These are phyloP conservation scores for Nerophis lumbriciformis DNA, from an alignment of 2,113 vertebrate species.

Conservation along the genomic window DNA sequence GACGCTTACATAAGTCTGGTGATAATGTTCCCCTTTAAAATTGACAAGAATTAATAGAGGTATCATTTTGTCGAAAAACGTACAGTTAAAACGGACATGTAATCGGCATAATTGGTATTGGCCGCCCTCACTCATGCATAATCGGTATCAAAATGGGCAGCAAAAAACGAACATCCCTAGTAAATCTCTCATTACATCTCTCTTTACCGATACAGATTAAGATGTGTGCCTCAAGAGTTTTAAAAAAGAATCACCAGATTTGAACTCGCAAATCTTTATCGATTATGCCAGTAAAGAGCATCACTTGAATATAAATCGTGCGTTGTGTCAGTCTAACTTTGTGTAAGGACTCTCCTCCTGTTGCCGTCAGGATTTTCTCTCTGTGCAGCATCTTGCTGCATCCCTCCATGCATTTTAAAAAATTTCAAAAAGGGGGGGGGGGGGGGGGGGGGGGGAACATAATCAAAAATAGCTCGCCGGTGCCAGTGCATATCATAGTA, in stretches of 20 bases:
- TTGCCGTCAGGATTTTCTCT: conserved; percentile 16
- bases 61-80: too few relatives aligned
- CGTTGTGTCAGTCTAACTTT: conserved; percentile 7
- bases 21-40: too few relatives aligned
- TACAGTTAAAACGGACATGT: too few relatives aligned
- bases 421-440: conserved; percentile 15
- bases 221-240: background rate
- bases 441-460: conserved; percentile 20
- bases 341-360: conserved; percentile 21
- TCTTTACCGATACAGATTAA: background rate
- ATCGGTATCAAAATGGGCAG: too few relatives aligned
- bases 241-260: background rate
- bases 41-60: too few relatives aligned
- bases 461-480: conserved; percentile 45
- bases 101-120: too few relatives aligned
- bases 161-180: too few relatives aligned
- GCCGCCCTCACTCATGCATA: too few relatives aligned
- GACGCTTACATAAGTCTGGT: too few relatives aligned
- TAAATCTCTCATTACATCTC: too few relatives aligned
- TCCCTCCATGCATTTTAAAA: conserved; percentile 55
- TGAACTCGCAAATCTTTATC: background rate
- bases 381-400: conserved; percentile 4
- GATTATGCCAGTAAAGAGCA: conserved; percentile 13
- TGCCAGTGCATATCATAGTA: conserved; percentile 11
- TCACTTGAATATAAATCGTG: conserved; percentile 1